These are phyloP conservation scores for Campoplex nolae DNA, from an alignment of 2,888 invertebrate species.

Conservation along the genomic window DNA sequence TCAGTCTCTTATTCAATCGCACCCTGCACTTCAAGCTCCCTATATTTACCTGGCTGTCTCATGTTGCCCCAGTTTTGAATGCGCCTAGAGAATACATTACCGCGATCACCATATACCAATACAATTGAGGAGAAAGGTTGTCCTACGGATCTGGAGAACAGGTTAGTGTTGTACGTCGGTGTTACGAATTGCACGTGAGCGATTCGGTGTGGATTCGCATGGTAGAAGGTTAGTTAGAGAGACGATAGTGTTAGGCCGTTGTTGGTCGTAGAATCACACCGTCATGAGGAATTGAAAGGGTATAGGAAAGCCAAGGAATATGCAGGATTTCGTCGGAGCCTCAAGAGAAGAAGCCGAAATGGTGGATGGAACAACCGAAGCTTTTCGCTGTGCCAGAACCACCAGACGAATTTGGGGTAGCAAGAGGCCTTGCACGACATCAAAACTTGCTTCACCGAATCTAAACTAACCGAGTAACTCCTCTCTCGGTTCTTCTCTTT, in stretches of 20 bases:
- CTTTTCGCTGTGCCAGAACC: slow-evolving; percentile 29
- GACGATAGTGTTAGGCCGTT: slow-evolving; percentile 58
- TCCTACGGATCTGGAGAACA: slow-evolving; percentile 29
- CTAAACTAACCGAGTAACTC: slow-evolving; percentile 82
- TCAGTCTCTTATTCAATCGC: not conserved
- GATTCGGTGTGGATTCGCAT: slow-evolving; percentile 43
- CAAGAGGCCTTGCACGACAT: slow-evolving; percentile 76
- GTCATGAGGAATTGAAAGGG: slow-evolving; percentile 54
- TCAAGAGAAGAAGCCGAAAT: slow-evolving; percentile 62
- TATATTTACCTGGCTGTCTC: not conserved
- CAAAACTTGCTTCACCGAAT: slow-evolving; percentile 81
- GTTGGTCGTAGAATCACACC: slow-evolving; percentile 47
- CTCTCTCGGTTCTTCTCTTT: slow-evolving; percentile 13
- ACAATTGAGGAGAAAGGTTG: slow-evolving; percentile 27
- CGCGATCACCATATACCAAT: slow-evolving; percentile 17
- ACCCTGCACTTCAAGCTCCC: not conserved
- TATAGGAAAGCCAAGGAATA: slow-evolving; percentile 48
- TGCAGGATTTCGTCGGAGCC: slow-evolving; percentile 49
- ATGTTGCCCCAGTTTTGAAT: not conserved
- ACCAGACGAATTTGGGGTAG: slow-evolving; percentile 52
- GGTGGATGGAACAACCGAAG: slow-evolving; percentile 56
- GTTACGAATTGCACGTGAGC: slow-evolving; percentile 42
- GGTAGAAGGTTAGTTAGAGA: slow-evolving; percentile 52
- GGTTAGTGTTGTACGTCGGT: slow-evolving; percentile 23
- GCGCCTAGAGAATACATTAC: not conserved